phyloP scores from a whole-genome alignment of 2,113 vertebrate species.

The Thoracochromis brauschi region DNA sequence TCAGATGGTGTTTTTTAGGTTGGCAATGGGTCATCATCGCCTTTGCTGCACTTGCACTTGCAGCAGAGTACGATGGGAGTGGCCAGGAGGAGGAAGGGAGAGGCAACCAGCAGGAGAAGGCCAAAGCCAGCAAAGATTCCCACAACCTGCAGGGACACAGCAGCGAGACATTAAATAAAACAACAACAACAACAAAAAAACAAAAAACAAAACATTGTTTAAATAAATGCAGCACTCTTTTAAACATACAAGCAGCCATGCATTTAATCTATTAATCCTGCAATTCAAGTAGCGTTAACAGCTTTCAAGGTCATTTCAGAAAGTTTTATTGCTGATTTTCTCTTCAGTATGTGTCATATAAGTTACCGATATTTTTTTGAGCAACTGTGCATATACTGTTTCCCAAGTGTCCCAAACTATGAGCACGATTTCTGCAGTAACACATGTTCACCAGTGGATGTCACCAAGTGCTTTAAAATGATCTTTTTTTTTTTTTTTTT shows the following conservation, averaged over 20 bases:
- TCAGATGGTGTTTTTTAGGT: slow-evolving; percentile 67
- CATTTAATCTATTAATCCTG: neutral
- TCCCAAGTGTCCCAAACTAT: neutral
- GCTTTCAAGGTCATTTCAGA: neutral
- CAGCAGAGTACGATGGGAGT: slow-evolving; percentile 97
- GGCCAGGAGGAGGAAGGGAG: slow-evolving; percentile 92
- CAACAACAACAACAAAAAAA: neutral
- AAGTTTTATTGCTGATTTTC: neutral
- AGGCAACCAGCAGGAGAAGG: slow-evolving; percentile 90
- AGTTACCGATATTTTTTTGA: neutral
- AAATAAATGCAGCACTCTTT: neutral
- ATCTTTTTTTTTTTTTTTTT: rapidly evolving
- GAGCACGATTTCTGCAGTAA: neutral
- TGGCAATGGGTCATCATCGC: slow-evolving; percentile 92
- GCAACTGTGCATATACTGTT: neutral
- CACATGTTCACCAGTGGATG: neutral
- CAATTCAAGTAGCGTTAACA: neutral
- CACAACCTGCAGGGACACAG: slow-evolving; percentile 78
- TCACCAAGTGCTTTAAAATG: neutral
- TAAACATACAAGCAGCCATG: neutral
- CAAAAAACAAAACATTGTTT: rapidly evolving
- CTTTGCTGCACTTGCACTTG: slow-evolving; percentile 98
- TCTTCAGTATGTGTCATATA: neutral
- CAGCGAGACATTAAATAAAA: neutral
- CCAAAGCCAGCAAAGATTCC: slow-evolving; percentile 98